These are phyloP conservation scores for Eupithecia insigniata DNA, from an alignment of 2,888 invertebrate species.

Conservation along the genomic window DNA sequence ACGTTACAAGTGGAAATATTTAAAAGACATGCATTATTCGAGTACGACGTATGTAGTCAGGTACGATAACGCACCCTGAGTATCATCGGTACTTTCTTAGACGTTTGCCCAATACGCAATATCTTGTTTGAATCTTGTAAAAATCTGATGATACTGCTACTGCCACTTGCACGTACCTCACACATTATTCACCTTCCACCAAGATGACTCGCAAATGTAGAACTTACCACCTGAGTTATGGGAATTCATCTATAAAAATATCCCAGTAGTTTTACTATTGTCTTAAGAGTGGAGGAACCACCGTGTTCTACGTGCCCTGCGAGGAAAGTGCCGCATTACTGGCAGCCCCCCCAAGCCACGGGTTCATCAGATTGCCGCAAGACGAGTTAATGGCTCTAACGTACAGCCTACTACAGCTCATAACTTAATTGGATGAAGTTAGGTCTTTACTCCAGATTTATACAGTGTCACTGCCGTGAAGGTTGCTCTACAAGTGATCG, in stretches of 20 bases:
- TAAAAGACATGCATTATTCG: background rate
- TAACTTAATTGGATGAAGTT: background rate
- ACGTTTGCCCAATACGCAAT: background rate
- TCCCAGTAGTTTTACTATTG: conserved; percentile 62
- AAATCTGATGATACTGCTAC: background rate
- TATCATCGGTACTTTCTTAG: too few relatives aligned
- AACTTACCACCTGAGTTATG: background rate
- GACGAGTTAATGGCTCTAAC: background rate
- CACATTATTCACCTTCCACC: background rate
- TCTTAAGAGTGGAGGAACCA: conserved; percentile 59
- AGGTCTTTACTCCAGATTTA: background rate
- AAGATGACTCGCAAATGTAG: background rate
- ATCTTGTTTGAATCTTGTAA: background rate
- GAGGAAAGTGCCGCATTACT: conserved; percentile 40
- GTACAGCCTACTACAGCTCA: background rate
- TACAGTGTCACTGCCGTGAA: background rate
- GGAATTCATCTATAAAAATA: conserved; percentile 48
- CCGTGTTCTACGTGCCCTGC: conserved; percentile 59
- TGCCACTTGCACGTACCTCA: too few relatives aligned
- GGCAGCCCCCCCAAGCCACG: background rate
- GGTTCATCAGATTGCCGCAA: background rate
- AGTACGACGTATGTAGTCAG: too few relatives aligned
- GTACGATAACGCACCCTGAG: too few relatives aligned
- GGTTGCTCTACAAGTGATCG: background rate
- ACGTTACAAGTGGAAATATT: background rate